Evolutionary conservation across 2,888 invertebrate species (phyloP).

Genomic region (Allacma fusca): DNA sequence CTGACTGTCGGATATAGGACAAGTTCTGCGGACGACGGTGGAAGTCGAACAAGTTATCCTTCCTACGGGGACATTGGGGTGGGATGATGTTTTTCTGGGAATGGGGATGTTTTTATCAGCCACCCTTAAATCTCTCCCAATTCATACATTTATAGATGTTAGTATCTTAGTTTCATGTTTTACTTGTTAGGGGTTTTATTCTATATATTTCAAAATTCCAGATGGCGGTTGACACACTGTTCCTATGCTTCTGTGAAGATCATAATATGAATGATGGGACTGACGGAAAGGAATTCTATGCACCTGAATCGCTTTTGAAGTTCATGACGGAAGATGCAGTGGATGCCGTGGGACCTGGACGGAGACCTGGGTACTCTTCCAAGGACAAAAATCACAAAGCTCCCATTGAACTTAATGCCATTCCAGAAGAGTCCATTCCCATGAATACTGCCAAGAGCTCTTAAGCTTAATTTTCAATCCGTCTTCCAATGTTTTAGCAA

Average conservation of each 20-base stretch:
- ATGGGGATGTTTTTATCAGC: too few species aligned
- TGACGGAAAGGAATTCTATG: slow-evolving; percentile 54
- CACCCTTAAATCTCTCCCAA: too few species aligned
- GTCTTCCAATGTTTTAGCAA: too few species aligned
- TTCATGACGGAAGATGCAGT: slow-evolving; percentile 59
- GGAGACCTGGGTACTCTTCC: slow-evolving; percentile 33
- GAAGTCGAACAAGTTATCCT: too few species aligned
- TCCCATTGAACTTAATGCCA: slow-evolving; percentile 41
- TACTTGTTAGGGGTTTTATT: too few species aligned
- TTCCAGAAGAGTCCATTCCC: slow-evolving; percentile 57
- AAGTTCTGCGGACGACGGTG: too few species aligned
- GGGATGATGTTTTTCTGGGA: too few species aligned
- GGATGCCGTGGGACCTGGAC: slow-evolving; percentile 47
- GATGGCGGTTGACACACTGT: slow-evolving; percentile 94
- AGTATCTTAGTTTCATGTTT: too few species aligned
- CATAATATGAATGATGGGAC: slow-evolving; percentile 77
- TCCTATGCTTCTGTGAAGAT: slow-evolving; percentile 93
- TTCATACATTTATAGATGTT: too few species aligned
- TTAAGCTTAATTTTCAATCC: slow-evolving; percentile 29
- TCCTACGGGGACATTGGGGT: too few species aligned
- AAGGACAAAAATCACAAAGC: slow-evolving; percentile 23
- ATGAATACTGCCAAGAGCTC: slow-evolving; percentile 48
- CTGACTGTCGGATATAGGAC: too few species aligned
- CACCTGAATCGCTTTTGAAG: slow-evolving; percentile 49
- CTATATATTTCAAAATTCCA: slow-evolving; percentile 64